Percentiles rank a stretch among this genome's conserved stretches.
These are phyloP conservation scores for Sarcophilus harrisii DNA, from an alignment of 2,797 vertebrate genomes.

Conservation along the genomic window DNA sequence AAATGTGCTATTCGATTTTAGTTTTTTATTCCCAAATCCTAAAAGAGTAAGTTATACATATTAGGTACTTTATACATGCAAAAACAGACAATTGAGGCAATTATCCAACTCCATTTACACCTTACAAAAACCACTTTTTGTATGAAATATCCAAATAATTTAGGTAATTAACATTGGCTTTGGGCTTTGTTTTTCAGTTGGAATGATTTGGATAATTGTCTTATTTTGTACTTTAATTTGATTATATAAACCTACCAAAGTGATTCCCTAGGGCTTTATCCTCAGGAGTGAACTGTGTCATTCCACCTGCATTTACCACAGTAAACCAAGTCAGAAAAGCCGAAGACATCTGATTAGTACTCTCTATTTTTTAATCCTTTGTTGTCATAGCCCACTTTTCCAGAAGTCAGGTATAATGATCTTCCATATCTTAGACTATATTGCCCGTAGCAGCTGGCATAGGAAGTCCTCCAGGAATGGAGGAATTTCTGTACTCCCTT, in stretches of 20 bases:
- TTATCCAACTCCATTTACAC: slow-evolving; percentile 60
- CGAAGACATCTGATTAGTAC: neutral
- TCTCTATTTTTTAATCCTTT: neutral
- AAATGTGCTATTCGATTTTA: neutral
- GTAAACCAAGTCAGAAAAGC: neutral
- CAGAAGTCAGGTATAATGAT: neutral
- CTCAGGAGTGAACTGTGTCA: neutral
- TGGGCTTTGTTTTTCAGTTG: neutral
- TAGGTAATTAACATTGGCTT: slow-evolving; percentile 30
- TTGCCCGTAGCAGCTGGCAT: neutral
- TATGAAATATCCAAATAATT: slow-evolving; percentile 20
- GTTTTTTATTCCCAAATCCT: neutral
- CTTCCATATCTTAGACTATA: neutral
- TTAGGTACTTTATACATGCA: slow-evolving; percentile 63
- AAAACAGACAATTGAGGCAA: slow-evolving; percentile 52
- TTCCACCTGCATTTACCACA: neutral
- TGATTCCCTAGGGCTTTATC: neutral
- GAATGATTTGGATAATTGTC: neutral
- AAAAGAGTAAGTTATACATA: neutral
- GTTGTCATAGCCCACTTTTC: neutral
- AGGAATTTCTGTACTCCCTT: neutral
- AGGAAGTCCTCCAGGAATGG: neutral
- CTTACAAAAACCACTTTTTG: slow-evolving; percentile 21
- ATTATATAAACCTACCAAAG: neutral
- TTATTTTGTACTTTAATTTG: neutral